A percentile compares a stretch with the other conserved stretches of the same genome.
Evolutionary conservation across 2,888 invertebrate genomes (phyloP).

Genomic region (Sphinx pinastri): DNA sequence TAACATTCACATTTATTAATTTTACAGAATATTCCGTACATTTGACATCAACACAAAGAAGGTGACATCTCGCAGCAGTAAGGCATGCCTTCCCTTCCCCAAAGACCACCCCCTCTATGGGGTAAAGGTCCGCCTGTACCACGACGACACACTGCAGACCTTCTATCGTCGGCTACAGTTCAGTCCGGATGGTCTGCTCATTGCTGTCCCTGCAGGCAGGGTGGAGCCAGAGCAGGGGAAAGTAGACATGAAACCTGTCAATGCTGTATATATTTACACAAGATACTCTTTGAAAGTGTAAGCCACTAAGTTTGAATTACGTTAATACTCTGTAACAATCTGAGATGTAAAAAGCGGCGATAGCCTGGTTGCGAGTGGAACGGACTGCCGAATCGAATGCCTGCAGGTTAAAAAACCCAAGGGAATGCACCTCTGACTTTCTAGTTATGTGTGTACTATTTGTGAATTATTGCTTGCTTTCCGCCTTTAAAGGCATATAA

Average conservation of each 20-base stretch:
- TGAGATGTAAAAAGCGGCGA: too few relatives aligned
- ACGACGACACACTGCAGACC: slow-evolving; percentile 96
- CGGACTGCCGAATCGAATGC: too few relatives aligned
- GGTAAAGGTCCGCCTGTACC: slow-evolving; percentile 88
- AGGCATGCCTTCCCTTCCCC: slow-evolving; percentile 84
- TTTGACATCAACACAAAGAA: slow-evolving; percentile 87
- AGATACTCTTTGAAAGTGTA: slow-evolving; percentile 85
- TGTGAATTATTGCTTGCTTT: too few relatives aligned
- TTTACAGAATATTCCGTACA: slow-evolving; percentile 86
- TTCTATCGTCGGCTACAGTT: slow-evolving; percentile 96
- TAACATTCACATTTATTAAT: neutral
- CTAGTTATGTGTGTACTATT: too few relatives aligned
- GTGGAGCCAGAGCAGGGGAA: slow-evolving; percentile 88
- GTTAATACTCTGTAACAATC: too few relatives aligned
- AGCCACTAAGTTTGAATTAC: slow-evolving; percentile 45
- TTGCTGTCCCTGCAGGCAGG: slow-evolving; percentile 96
- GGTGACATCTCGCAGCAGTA: slow-evolving; percentile 86
- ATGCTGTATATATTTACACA: slow-evolving; percentile 84
- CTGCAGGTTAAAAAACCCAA: too few relatives aligned
- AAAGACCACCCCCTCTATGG: slow-evolving; percentile 84
- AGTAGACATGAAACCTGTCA: slow-evolving; percentile 81
- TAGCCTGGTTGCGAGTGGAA: too few relatives aligned
- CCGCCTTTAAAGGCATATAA: too few relatives aligned
- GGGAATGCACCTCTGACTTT: too few relatives aligned
- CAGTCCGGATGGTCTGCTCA: slow-evolving; percentile 94